A percentile compares a stretch with the other conserved stretches of the same genome.
These are phyloP conservation scores for Caenorhabditis sp. DNA, from an alignment of 2,888 invertebrate species.

Conservation along the genomic window DNA sequence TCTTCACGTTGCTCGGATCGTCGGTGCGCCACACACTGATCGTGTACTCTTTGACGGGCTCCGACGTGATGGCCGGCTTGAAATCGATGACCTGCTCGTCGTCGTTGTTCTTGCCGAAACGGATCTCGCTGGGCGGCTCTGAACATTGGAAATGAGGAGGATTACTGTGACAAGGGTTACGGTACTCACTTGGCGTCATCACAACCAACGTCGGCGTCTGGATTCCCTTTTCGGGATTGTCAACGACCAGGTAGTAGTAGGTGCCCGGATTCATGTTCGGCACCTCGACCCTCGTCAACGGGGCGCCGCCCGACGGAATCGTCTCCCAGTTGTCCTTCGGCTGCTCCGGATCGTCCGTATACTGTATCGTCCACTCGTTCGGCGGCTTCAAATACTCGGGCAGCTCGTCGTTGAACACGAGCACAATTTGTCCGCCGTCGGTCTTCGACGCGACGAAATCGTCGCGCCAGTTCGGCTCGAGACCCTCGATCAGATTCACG, in stretches of 20 bases:
- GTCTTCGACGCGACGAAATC: conserved; percentile 73
- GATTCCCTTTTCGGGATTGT: conserved; percentile 75
- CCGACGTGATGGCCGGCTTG: conserved; percentile 71
- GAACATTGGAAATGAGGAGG: too few relatives aligned
- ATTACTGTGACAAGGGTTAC: too few relatives aligned
- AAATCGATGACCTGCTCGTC: conserved; percentile 77
- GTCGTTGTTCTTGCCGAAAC: conserved; percentile 77
- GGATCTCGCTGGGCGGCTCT: conserved; percentile 76
- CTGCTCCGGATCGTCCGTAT: conserved; percentile 72
- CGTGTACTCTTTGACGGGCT: conserved; percentile 66
- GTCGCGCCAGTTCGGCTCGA: conserved; percentile 72
- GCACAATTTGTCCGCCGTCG: conserved; percentile 71
- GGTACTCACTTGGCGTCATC: conserved; percentile 74
- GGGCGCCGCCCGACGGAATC: conserved; percentile 68
- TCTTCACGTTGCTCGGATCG: conserved; percentile 65
- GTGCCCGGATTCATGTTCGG: conserved; percentile 74
- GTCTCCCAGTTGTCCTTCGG: conserved; percentile 72
- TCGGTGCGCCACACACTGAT: conserved; percentile 70
- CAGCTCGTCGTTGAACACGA: conserved; percentile 73
- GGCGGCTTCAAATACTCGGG: conserved; percentile 73
- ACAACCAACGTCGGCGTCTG: conserved; percentile 74
- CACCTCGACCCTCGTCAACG: conserved; percentile 67
- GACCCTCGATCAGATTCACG: conserved; percentile 70
- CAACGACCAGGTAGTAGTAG: conserved; percentile 73
- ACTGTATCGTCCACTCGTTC: conserved; percentile 75